Percentiles rank a stretch among this genome's conserved stretches.
Conservation (phyloP, 1,140 invertebrate species). For the Drosophila gunungcola region DNA sequence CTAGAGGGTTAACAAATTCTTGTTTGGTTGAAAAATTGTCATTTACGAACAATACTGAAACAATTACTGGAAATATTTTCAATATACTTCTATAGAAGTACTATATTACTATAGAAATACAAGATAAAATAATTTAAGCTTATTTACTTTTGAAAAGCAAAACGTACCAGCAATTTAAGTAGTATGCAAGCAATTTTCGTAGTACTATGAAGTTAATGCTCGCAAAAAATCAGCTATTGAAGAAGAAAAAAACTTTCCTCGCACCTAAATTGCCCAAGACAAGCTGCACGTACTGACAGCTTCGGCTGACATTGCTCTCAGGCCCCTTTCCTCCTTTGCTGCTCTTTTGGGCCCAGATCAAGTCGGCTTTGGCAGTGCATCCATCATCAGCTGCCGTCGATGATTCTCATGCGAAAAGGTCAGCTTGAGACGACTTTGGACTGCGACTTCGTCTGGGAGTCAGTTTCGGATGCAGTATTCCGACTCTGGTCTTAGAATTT, state of each 20-base stretch:
- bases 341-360: constrained; percentile 20
- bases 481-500: constrained; percentile 70
- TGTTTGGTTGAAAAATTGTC: too few relatives aligned
- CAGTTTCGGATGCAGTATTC: constrained; percentile 37
- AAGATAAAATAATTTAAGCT: too few relatives aligned
- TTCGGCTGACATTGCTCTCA: constrained; percentile 24
- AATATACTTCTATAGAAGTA: too few relatives aligned
- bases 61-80: too few relatives aligned
- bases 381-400: constrained; percentile 66
- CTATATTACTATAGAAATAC: too few relatives aligned
- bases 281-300: constrained; percentile 76
- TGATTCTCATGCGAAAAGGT: constrained; percentile 79
- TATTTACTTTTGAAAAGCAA: too few relatives aligned
- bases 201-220: background rate
- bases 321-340: background rate
- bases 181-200: background rate
- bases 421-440: constrained; percentile 50
- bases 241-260: constrained; percentile 58
- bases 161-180: background rate
- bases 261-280: constrained; percentile 80
- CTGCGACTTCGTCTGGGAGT: constrained; percentile 32
- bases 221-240: background rate
- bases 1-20: too few relatives aligned
- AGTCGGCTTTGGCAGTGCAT: constrained; percentile 58
- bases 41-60: too few relatives aligned